Percentiles rank a stretch among this genome's conserved stretches.
phyloP scores from a whole-genome alignment of 2,797 vertebrate genomes.

The Enteromius anoplus region DNA sequence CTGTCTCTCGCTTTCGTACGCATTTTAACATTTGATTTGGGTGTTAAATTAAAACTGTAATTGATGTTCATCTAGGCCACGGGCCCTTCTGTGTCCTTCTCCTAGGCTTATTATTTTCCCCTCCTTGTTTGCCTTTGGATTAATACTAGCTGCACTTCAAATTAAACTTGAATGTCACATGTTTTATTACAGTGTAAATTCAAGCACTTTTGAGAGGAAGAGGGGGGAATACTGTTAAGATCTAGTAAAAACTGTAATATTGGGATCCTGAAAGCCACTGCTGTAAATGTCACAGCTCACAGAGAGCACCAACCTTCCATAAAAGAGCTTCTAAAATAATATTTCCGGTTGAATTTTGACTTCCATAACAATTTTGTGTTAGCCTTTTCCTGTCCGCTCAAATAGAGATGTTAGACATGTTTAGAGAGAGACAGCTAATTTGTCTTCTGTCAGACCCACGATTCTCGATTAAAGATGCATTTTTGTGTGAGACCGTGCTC shows the following conservation, averaged over 20 bases:
- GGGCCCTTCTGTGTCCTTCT: constrained; percentile 31
- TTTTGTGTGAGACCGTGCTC: constrained; percentile 39
- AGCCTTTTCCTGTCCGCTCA: constrained; percentile 49
- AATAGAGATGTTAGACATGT: constrained; percentile 61
- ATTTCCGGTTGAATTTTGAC: constrained; percentile 70
- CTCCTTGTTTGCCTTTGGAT: constrained; percentile 60
- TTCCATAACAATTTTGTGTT: constrained; percentile 62
- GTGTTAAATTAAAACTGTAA: constrained; percentile 53
- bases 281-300: constrained; percentile 75
- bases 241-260: constrained; percentile 66
- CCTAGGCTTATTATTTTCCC: constrained; percentile 61
- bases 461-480: constrained; percentile 58
- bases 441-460: constrained; percentile 57
- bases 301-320: constrained; percentile 70
- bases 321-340: constrained; percentile 63
- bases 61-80: constrained; percentile 47
- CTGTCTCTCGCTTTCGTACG: constrained; percentile 3
- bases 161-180: constrained; percentile 79
- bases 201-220: constrained; percentile 44
- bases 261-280: constrained; percentile 65
- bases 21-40: constrained; percentile 57
- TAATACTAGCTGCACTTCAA: constrained; percentile 68
- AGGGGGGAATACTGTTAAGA: constrained; percentile 52
- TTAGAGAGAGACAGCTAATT: constrained; percentile 60
- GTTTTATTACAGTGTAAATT: constrained; percentile 75